Evolutionary conservation across 2,888 invertebrate genomes (phyloP).

Genomic region (Trileptium ribeirensis): DNA sequence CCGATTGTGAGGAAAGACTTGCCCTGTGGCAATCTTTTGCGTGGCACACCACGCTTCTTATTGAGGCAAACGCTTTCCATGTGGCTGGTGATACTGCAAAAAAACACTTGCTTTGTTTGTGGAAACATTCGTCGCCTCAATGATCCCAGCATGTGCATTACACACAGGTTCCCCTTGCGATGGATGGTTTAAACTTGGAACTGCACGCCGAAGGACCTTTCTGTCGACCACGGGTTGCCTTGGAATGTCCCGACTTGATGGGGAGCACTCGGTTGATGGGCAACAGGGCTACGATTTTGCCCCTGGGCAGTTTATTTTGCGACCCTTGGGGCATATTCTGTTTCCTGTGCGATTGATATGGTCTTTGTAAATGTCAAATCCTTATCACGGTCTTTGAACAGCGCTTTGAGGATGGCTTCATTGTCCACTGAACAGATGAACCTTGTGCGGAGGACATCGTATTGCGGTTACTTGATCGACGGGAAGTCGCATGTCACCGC

Average conservation of each 20-base stretch:
- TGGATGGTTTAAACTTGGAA: no score
- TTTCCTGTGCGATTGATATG: background rate
- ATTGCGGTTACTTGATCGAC: constrained; percentile 32
- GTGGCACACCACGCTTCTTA: background rate
- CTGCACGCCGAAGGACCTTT: no score
- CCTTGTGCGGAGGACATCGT: constrained; percentile 32
- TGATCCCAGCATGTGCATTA: background rate
- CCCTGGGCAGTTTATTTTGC: background rate
- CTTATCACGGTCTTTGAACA: constrained; percentile 32
- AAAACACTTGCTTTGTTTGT: background rate
- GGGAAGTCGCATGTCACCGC: constrained; percentile 31
- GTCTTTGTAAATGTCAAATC: background rate
- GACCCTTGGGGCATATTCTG: background rate
- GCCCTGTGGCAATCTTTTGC: background rate
- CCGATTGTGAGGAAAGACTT: background rate
- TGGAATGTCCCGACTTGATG: background rate
- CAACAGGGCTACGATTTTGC: background rate
- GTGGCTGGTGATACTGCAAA: background rate
- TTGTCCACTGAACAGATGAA: constrained; percentile 33
- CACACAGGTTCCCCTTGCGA: background rate
- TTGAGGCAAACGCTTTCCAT: background rate
- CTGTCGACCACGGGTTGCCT: background rate
- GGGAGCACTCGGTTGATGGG: background rate
- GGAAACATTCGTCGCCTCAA: background rate
- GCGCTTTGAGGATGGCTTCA: constrained; percentile 30